Percentiles rank a stretch among this genome's conserved stretches.
Conservation (phyloP, 2,113 vertebrate genomes). For the Caloenas nicobarica region DNA sequence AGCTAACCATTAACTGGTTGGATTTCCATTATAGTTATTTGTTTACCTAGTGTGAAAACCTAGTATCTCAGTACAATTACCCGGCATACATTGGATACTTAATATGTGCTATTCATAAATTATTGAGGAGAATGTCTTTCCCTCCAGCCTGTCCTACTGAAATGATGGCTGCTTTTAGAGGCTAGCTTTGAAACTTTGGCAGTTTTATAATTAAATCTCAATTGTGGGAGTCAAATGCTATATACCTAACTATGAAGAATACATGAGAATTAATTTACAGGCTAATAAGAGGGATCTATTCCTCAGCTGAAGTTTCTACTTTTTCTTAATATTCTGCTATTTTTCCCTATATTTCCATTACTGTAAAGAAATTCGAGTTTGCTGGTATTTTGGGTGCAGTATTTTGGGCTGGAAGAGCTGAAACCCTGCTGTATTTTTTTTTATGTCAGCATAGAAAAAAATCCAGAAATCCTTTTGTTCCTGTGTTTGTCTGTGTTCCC, state of each 20-base stretch:
- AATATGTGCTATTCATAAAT: constrained; percentile 32
- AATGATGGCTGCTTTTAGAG: not conserved
- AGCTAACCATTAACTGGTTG: constrained; percentile 11
- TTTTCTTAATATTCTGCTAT: not conserved
- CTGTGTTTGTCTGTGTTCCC: not conserved
- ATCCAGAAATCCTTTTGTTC: not conserved
- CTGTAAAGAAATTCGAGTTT: not conserved
- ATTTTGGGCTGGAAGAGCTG: not conserved
- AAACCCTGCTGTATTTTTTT: not conserved
- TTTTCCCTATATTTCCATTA: not conserved
- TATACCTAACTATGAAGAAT: not conserved
- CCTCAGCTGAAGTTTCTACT: not conserved
- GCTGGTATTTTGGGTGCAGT: not conserved
- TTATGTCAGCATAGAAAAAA: not conserved
- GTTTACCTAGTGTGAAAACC: constrained; percentile 64
- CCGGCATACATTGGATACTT: not conserved
- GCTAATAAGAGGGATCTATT: not conserved
- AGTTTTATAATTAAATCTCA: not conserved
- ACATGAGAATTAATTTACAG: not conserved
- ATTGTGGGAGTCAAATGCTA: not conserved
- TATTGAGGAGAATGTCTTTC: constrained; percentile 30
- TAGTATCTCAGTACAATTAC: constrained; percentile 48
- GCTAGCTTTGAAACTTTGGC: not conserved
- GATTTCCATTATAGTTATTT: constrained; percentile 54
- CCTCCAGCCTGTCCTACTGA: not conserved